Evolutionary conservation across 1,140 invertebrate species (phyloP).

Genomic region (Pectinophora gossypiella): DNA sequence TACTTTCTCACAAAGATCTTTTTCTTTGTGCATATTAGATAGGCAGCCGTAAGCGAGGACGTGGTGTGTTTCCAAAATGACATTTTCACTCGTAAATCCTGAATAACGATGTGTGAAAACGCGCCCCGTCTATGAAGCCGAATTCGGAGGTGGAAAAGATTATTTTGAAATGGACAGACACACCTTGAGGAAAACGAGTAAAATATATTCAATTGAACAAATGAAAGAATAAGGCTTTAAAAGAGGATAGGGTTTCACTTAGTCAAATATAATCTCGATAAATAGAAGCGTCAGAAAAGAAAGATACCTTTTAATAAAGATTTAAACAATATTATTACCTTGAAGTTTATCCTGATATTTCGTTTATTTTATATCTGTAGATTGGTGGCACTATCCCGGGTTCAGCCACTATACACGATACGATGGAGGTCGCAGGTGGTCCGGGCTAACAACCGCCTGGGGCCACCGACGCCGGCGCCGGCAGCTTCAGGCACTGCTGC

Average conservation of each 20-base stretch:
- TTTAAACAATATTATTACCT: too few species aligned
- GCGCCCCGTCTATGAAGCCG: conserved; percentile 19
- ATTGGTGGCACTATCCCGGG: conserved; percentile 57
- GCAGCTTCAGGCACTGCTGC: conserved; percentile 61
- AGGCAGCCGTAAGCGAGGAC: conserved; percentile 39
- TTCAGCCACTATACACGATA: conserved; percentile 66
- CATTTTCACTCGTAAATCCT: conserved; percentile 41
- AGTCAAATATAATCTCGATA: too few species aligned
- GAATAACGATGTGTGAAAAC: conserved; percentile 51
- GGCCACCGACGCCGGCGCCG: conserved; percentile 77
- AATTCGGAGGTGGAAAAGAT: neutral
- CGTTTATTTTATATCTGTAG: conserved; percentile 26
- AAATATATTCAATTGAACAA: too few species aligned
- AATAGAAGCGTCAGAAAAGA: too few species aligned
- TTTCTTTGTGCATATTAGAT: conserved; percentile 65
- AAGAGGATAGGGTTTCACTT: too few species aligned
- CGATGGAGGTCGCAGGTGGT: conserved; percentile 81
- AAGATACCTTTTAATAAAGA: too few species aligned
- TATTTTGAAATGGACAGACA: neutral
- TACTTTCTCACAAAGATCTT: conserved; percentile 43
- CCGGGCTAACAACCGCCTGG: conserved; percentile 76
- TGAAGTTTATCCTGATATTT: too few species aligned
- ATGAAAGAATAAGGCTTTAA: too few species aligned
- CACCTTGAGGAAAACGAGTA: too few species aligned
- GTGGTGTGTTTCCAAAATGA: conserved; percentile 44